Evolutionary conservation across 2,113 vertebrate species (phyloP).

Genomic region (Lagopus leucura): DNA sequence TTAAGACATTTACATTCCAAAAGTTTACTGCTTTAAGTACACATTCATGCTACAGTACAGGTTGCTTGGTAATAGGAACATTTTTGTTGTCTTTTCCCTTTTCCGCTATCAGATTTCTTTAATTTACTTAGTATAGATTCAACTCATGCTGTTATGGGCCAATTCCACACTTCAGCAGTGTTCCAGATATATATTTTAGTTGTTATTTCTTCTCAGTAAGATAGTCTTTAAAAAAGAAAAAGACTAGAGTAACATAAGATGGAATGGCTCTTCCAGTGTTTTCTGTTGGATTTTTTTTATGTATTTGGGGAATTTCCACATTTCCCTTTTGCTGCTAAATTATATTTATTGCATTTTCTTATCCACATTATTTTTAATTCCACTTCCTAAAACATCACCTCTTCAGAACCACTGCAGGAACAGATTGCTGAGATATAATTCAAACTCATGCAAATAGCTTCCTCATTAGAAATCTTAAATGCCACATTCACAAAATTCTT

Average conservation of each 20-base stretch:
- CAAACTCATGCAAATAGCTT: not conserved
- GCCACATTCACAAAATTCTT: not conserved
- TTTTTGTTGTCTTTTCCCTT: not conserved
- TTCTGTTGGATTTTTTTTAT: not conserved
- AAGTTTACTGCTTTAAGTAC: not conserved
- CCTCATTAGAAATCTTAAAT: not conserved
- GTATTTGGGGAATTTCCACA: not conserved
- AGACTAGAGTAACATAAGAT: not conserved
- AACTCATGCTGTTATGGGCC: not conserved
- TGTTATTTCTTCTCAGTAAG: not conserved
- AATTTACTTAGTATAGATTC: not conserved
- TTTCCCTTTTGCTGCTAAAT: not conserved
- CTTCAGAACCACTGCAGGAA: not conserved
- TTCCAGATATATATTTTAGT: not conserved
- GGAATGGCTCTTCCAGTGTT: not conserved
- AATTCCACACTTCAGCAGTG: not conserved
- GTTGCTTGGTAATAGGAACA: not conserved
- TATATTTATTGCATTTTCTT: not conserved
- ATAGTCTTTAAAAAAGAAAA: not conserved
- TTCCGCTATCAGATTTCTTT: not conserved
- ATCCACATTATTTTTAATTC: not conserved
- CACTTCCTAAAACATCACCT: not conserved
- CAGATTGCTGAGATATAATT: not conserved
- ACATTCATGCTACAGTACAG: not conserved
- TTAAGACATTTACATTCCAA: not conserved